Conservation (phyloP, 2,113 vertebrate species). For the Edolisoma coerulescens region DNA sequence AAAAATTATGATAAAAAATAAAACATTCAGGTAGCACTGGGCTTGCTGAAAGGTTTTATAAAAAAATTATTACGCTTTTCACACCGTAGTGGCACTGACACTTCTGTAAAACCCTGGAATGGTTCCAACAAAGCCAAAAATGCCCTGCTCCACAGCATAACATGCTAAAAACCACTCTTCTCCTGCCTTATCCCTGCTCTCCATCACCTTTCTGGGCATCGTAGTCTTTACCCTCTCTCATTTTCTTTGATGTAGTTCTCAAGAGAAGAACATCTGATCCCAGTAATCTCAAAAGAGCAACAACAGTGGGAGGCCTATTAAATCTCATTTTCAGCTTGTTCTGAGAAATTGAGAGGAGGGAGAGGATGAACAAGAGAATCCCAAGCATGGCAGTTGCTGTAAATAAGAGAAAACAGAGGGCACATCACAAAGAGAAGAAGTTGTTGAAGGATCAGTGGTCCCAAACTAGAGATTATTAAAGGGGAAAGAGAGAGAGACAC, state of each 20-base stretch:
- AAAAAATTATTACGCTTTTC: conserved; percentile 24
- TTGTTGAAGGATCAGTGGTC: conserved; percentile 31
- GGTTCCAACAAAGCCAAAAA: background rate
- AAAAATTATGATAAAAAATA: background rate
- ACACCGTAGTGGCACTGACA: background rate
- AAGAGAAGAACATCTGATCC: conserved; percentile 60
- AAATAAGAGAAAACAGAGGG: conserved; percentile 50
- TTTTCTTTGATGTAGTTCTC: conserved; percentile 51
- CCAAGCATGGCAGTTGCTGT: conserved; percentile 27
- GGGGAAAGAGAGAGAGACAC: background rate
- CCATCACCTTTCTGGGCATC: background rate
- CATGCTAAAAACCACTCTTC: background rate
- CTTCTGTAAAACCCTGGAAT: conserved; percentile 5
- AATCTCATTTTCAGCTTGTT: conserved; percentile 59
- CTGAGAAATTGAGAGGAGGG: conserved; percentile 49
- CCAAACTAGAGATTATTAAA: conserved; percentile 9
- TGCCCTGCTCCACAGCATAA: background rate
- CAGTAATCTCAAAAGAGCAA: conserved; percentile 67
- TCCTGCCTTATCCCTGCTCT: background rate
- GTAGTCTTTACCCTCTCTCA: conserved; percentile 17
- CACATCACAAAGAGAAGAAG: conserved; percentile 34
- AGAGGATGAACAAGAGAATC: conserved; percentile 32
- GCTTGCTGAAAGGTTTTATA: conserved; percentile 1
- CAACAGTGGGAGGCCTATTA: conserved; percentile 51
- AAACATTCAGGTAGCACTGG: background rate